Conservation (phyloP, 2,888 invertebrate species). For the Sialis lutaria region DNA sequence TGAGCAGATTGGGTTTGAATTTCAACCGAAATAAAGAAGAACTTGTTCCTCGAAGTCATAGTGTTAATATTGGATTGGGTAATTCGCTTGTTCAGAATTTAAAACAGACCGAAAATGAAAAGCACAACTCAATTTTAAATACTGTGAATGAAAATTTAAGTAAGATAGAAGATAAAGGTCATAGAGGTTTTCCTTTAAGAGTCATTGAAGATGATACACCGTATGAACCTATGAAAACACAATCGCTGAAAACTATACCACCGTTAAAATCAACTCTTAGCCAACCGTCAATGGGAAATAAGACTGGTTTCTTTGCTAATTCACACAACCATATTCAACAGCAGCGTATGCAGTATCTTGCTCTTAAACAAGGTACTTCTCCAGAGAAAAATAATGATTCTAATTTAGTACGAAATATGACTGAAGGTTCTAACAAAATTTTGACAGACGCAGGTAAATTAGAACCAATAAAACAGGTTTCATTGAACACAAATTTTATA, state of each 20-base stretch:
- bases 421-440: constrained; percentile 24
- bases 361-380: constrained; percentile 30
- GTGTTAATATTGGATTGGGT: constrained; percentile 13
- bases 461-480: constrained; percentile 5
- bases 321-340: constrained; percentile 53
- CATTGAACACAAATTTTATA: neutral
- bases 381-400: constrained; percentile 12
- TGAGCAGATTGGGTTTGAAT: constrained; percentile 18
- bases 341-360: constrained; percentile 34
- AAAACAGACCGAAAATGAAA: neutral
- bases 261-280: constrained; percentile 24
- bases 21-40: constrained; percentile 10
- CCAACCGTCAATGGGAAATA: constrained; percentile 24
- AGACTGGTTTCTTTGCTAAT: constrained; percentile 42
- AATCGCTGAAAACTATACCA: constrained; percentile 24
- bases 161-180: constrained; percentile 1
- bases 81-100: neutral
- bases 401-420: constrained; percentile 9
- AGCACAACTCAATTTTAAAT: neutral
- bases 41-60: constrained; percentile 15
- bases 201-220: constrained; percentile 30
- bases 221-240: constrained; percentile 17
- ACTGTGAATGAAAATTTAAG: neutral
- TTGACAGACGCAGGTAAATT: constrained; percentile 4
- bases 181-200: constrained; percentile 27